Evolutionary conservation across 2,797 vertebrate species (phyloP).

Genomic region (Ataeniobius toweri): DNA sequence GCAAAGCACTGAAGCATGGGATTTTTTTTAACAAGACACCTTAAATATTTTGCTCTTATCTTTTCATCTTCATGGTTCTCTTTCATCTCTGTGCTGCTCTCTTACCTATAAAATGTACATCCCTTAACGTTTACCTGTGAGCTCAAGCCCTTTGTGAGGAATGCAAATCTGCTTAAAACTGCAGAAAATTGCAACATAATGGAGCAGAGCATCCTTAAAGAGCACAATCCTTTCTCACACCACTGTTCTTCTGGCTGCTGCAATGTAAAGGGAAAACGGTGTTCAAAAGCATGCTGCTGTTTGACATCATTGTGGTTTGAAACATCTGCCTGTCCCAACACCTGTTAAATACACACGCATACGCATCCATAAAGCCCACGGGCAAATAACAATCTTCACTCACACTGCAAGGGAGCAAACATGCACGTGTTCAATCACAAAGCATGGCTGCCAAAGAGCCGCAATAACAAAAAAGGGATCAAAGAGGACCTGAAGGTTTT

Average conservation of each 20-base stretch:
- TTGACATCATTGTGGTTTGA: slow-evolving; percentile 41
- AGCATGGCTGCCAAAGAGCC: slow-evolving; percentile 18
- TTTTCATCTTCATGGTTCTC: slow-evolving; percentile 11
- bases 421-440: slow-evolving; percentile 4
- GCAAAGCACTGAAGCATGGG: neutral
- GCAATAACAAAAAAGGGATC: slow-evolving; percentile 45
- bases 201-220: slow-evolving; percentile 4
- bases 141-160: slow-evolving; percentile 21
- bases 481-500: slow-evolving; percentile 37
- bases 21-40: slow-evolving; percentile 33
- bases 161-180: slow-evolving; percentile 31
- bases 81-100: slow-evolving; percentile 27
- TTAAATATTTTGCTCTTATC: slow-evolving; percentile 16
- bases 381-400: slow-evolving; percentile 2
- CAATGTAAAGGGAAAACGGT: slow-evolving; percentile 30
- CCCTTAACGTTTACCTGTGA: neutral
- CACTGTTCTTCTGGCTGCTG: slow-evolving; percentile 32
- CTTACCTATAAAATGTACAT: slow-evolving; percentile 13
- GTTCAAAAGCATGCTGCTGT: slow-evolving; percentile 52
- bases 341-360: slow-evolving; percentile 13
- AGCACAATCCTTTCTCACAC: slow-evolving; percentile 4
- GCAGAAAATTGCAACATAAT: slow-evolving; percentile 33
- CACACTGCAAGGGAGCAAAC: slow-evolving; percentile 5
- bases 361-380: neutral
- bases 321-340: slow-evolving; percentile 41